These are phyloP conservation scores for Drosophila paramelanica DNA, from an alignment of 2,888 invertebrate genomes.

Conservation along the genomic window DNA sequence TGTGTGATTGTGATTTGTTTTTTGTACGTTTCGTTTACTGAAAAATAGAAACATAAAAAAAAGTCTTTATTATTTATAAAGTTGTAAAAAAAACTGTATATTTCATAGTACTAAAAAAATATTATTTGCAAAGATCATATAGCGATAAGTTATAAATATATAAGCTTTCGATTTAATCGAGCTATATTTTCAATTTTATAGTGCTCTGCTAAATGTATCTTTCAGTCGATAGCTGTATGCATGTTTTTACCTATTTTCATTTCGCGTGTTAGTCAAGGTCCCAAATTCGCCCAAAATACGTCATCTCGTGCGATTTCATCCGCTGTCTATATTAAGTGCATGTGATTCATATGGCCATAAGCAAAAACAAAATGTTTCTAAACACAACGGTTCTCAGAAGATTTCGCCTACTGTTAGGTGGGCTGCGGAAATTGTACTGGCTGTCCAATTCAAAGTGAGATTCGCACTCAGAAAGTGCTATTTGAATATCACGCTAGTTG, in stretches of 20 bases:
- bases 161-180: not conserved
- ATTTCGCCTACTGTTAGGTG: constrained; percentile 31
- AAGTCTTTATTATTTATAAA: not conserved
- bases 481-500: constrained; percentile 27
- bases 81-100: not conserved
- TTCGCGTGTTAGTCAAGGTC: constrained; percentile 47
- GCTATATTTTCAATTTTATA: not conserved
- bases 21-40: constrained; percentile 29
- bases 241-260: constrained; percentile 23
- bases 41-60: constrained; percentile 26
- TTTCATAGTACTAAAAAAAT: too few species aligned
- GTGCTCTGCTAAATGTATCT: too few species aligned
- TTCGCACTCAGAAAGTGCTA: constrained; percentile 51
- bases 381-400: constrained; percentile 31
- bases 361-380: constrained; percentile 9
- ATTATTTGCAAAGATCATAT: too few species aligned
- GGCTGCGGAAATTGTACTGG: constrained; percentile 26
- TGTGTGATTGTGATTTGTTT: constrained; percentile 33
- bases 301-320: constrained; percentile 39
- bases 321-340: constrained; percentile 39
- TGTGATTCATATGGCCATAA: constrained; percentile 53
- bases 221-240: constrained; percentile 2
- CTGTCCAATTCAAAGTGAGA: constrained; percentile 52
- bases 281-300: constrained; percentile 44
- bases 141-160: too few species aligned